Evolutionary conservation across 2,888 invertebrate species (phyloP).

Genomic region (Ypsolopha sequella): DNA sequence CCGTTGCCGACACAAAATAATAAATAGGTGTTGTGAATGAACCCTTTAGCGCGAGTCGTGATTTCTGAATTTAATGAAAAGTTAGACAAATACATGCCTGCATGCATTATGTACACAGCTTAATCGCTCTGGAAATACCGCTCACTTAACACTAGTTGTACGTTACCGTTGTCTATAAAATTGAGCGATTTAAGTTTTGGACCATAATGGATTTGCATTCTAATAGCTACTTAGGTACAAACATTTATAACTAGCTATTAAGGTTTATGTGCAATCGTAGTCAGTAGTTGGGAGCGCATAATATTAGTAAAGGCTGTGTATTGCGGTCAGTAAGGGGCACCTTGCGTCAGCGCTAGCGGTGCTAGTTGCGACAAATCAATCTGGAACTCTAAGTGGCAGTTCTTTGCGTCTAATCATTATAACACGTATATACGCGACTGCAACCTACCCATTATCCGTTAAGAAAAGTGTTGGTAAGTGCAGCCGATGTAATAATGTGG

Average conservation of each 20-base stretch:
- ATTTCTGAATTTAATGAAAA: constrained; percentile 34
- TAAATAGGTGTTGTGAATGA: constrained; percentile 38
- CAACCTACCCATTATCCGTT: neutral
- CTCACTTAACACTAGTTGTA: neutral
- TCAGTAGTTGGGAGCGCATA: constrained; percentile 26
- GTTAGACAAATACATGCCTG: constrained; percentile 25
- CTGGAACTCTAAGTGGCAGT: constrained; percentile 35
- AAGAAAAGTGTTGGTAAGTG: no score
- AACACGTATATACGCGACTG: neutral
- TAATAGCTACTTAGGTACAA: neutral
- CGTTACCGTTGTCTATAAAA: neutral
- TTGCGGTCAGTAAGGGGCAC: constrained; percentile 42
- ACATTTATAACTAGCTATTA: constrained; percentile 4
- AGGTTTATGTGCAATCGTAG: constrained; percentile 22
- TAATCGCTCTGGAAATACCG: constrained; percentile 1
- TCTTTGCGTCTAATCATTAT: constrained; percentile 22
- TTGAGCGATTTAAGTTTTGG: neutral
- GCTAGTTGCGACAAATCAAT: constrained; percentile 55
- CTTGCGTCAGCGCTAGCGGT: constrained; percentile 35
- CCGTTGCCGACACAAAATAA: constrained; percentile 30
- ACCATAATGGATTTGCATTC: constrained; percentile 1
- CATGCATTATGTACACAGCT: constrained; percentile 9
- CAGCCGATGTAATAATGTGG: no score
- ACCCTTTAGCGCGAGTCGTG: constrained; percentile 45
- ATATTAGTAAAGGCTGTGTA: constrained; percentile 21